Evolutionary conservation across 2,797 vertebrate genomes (phyloP), one percentile per base, ranked within the genome.

Genomic region (Gymnoscopelus braueri): DNA sequence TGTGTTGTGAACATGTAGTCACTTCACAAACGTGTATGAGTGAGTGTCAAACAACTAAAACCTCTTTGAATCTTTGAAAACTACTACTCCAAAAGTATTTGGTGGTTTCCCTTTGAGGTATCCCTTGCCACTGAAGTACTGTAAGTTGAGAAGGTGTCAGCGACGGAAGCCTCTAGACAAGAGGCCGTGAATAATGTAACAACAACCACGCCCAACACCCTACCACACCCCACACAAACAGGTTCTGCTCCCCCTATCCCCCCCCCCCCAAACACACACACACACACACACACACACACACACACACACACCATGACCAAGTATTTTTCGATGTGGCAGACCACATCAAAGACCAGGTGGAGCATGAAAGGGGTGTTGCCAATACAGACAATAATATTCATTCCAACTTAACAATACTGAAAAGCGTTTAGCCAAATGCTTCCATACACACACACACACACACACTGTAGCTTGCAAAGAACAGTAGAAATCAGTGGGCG

Each of bases 141-240:
- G 84, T 68, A 81, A 85, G 3, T 0, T 23, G 74, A 90, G 81
- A 81, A 61, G 78, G 75, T 48, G 52, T 63, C 68, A 63, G 56
- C 50, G 59, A 58, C 69, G 68, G 32, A 84, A 82, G n/a, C 50
- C 15, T 72, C 29, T 2, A 32, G 35, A 78, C 65, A 68, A 68
- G 74, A 26, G 63, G 19, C 60, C 56, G 32, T 58, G 39, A 76
- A 78, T 73, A 78, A 72, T 62, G 62, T 78, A 83, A 64, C 75
- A 80, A 48, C 75, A 81, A 88, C 81, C 88, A 81, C 72, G 81
- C 82, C 83, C 84, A 80, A 77, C 83, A 88, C 87, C 72, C 86
- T 76, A 89, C 93, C 92, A 90, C 88, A 89, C 88, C 88, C 86
- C 73, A 69, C 32, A 57, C 10, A 14, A 8, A 19, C 94, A 91